These are phyloP conservation scores for Neopipo cinnamomea DNA, from an alignment of 2,113 vertebrate genomes.

Conservation along the genomic window DNA sequence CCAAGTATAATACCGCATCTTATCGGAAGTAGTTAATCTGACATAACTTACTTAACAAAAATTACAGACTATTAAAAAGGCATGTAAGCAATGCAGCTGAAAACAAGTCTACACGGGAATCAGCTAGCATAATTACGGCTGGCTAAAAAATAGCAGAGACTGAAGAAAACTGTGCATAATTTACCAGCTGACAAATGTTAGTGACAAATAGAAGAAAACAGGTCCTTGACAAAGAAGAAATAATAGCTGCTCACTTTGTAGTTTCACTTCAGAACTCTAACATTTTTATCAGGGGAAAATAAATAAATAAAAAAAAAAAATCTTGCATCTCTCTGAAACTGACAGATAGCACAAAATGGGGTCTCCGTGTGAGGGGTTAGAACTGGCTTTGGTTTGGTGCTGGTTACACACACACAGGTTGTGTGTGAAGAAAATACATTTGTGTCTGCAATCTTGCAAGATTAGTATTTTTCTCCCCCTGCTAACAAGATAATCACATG, in stretches of 20 bases:
- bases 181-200: conserved; percentile 71
- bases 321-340: background rate
- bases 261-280: conserved; percentile 3
- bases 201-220: conserved; percentile 67
- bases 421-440: background rate
- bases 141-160: conserved; percentile 36
- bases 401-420: background rate
- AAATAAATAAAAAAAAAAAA: background rate
- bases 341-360: background rate
- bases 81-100: conserved; percentile 71
- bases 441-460: background rate
- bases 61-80: conserved; percentile 71
- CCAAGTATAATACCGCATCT: conserved; percentile 64
- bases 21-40: conserved; percentile 76
- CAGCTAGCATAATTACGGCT: conserved; percentile 52
- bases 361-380: background rate
- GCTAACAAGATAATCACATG: background rate
- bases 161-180: conserved; percentile 50
- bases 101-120: conserved; percentile 72
- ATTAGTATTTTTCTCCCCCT: background rate
- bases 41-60: conserved; percentile 74
- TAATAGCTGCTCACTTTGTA: conserved; percentile 28
- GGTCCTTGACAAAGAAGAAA: conserved; percentile 57
- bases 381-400: background rate
- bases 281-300: background rate